Evolutionary conservation across 2,888 invertebrate genomes (phyloP), one percentile per base, ranked within the genome.

Genomic region (Ochropleura plecta): DNA sequence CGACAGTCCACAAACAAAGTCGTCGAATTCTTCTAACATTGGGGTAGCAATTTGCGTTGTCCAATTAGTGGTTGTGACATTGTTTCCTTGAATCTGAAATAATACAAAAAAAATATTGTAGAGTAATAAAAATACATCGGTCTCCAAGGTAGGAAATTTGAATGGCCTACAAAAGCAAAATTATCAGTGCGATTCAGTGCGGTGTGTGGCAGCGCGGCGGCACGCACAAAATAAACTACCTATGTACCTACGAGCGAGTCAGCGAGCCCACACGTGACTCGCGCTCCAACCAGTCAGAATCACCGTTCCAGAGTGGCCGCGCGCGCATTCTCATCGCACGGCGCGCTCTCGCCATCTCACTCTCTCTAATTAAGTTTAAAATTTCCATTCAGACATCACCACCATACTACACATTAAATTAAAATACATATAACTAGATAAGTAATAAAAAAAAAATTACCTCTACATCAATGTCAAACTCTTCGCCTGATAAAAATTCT

Each of bases 1-100:
- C 64, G 77, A 77, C 63, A 80, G 18, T 49, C 79, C 79, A 69
- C 70, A 64, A 70, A 76, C 51, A 79, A 79, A 76, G 30, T 76
- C 79, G 63, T 79, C 73, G 53, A 79, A 79, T 51, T 76, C 70
- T 68, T 76, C 73, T 76, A 73, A 46, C 48, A 63, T 40, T 73
- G 73, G 79, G n/a, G 70, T 14, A 70, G 76, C 16, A 59, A 76
- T 76, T 70, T 73, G 62, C 67, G 59, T 70, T 46, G 76, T 79
- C 79, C 76, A 79, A 65, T n/a, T 64, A 64, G 51, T 16, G 70
- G 46, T 16, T 64, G 49, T 51, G 49, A 57, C 72, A 72, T 66
- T 18, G 57, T 40, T 64, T 63, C 16, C 69, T 40, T 69, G 69
- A 74, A 69, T 46, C 73, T 73, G 40, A 63, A 74, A 74, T 74